These are phyloP conservation scores for Malthinus seriepunctatus DNA, from an alignment of 2,888 invertebrate species.

Conservation along the genomic window DNA sequence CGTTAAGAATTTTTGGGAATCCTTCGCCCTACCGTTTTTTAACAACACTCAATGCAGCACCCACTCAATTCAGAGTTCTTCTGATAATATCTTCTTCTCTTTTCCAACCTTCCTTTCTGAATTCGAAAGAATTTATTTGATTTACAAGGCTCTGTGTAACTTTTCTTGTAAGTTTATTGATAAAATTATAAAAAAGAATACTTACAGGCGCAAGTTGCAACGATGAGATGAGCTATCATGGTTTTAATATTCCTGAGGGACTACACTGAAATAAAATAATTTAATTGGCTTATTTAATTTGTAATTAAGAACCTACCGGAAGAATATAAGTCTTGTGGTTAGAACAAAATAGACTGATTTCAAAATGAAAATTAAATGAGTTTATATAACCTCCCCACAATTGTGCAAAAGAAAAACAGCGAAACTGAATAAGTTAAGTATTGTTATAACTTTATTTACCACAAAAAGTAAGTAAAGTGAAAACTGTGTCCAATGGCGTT, in stretches of 20 bases:
- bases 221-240: conserved; percentile 29
- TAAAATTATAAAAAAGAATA: background rate
- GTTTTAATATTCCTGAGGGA: conserved; percentile 7
- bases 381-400: conserved; percentile 28
- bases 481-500: conserved; percentile 33
- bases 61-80: too few relatives aligned
- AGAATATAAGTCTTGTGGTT: background rate
- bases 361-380: conserved; percentile 6
- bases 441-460: conserved; percentile 13
- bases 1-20: too few relatives aligned
- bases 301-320: background rate
- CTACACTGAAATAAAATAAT: conserved; percentile 12
- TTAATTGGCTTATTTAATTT: background rate
- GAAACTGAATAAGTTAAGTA: conserved; percentile 20
- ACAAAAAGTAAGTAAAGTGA: conserved; percentile 27
- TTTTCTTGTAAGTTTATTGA: background rate
- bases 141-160: background rate
- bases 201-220: conserved; percentile 35
- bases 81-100: too few relatives aligned
- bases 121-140: too few relatives aligned
- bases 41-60: too few relatives aligned
- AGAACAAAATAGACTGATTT: background rate
- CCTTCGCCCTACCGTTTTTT: too few relatives aligned
- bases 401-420: conserved; percentile 18
- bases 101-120: too few relatives aligned